phyloP scores from a whole-genome alignment of 2,888 invertebrate genomes.

The Ditylenchus weischeri region DNA sequence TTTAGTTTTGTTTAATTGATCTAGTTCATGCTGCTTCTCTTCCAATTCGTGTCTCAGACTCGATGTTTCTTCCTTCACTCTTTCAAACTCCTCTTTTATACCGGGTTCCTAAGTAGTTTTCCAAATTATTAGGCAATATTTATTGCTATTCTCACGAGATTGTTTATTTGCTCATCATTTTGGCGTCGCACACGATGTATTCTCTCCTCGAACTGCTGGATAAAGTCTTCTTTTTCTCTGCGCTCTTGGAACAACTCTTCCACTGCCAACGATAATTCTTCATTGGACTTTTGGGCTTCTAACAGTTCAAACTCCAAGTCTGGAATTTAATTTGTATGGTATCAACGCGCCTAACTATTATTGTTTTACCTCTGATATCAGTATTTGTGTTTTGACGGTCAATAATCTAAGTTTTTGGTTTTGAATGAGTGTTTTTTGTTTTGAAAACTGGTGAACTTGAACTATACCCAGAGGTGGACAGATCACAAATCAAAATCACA shows the following conservation, averaged over 20 bases:
- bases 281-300: conserved; percentile 54
- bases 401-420: conserved; percentile 63
- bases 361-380: conserved; percentile 59
- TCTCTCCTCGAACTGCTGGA: conserved; percentile 37
- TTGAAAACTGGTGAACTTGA: background rate
- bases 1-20: conserved; percentile 69
- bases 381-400: conserved; percentile 75
- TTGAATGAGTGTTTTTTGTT: background rate
- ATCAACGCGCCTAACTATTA: background rate
- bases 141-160: conserved; percentile 35
- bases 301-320: conserved; percentile 70
- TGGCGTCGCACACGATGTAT: conserved; percentile 40
- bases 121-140: background rate
- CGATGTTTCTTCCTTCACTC: conserved; percentile 62
- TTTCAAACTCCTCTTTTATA: conserved; percentile 44
- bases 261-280: conserved; percentile 66
- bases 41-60: conserved; percentile 66
- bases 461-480: background rate
- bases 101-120: conserved; percentile 38
- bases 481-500: too few relatives aligned
- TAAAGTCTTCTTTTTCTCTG: conserved; percentile 60
- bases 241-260: conserved; percentile 72
- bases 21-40: conserved; percentile 69
- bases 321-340: background rate
- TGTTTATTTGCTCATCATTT: conserved; percentile 41